Evolutionary conservation across 2,797 vertebrate genomes (phyloP), one percentile per base, ranked within the genome.

Genomic region (Sebastes melanostomus): DNA sequence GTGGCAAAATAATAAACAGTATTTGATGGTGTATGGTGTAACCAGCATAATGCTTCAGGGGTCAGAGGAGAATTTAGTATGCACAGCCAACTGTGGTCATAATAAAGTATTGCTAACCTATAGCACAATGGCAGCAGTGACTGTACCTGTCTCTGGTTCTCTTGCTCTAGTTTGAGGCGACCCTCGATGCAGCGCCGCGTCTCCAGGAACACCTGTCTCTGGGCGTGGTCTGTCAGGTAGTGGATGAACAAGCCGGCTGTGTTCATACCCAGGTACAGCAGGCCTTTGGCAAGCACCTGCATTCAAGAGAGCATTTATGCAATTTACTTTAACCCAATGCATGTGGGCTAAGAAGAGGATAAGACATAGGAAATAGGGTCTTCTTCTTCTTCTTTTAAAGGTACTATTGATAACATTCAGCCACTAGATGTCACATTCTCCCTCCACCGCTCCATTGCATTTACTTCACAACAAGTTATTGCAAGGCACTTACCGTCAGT

Each of bases 191-290:
- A 95, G 42, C 94, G 94, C 3, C 95, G 93, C 0, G 95, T 96
- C 89, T 96, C 95, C 22, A 96, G 89, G 82, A 96, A 96, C 36
- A 95, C 95, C 79, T 96, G 95, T 62, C 96, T 94, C 86, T 96
- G 96, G n/a, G 91, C 89, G 1, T 94, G 92, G 78, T 96, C 96
- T 6, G 95, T 95, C 80, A 96, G 91, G 88, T 96, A 96, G 82
- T 96, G 94, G 78, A 96, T 96, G 85, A 95, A 96, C 68, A 96
- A 87, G 29, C 95, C 95, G 3, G 94, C 95, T 75, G 94, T 94
- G 84, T 96, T 96, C 95, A 96, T 96, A 60, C 95, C 89, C 55
- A 94, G 83, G 81, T 95, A 96, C 77, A 96, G 86, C 50, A 96
- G 89, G 42, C 88, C 89, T 92, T 95, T 95, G 81, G 93, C 94